Evolutionary conservation across 2,797 vertebrate genomes (phyloP), one percentile per base, ranked within the genome.

Genomic region (Spinus pinus): DNA sequence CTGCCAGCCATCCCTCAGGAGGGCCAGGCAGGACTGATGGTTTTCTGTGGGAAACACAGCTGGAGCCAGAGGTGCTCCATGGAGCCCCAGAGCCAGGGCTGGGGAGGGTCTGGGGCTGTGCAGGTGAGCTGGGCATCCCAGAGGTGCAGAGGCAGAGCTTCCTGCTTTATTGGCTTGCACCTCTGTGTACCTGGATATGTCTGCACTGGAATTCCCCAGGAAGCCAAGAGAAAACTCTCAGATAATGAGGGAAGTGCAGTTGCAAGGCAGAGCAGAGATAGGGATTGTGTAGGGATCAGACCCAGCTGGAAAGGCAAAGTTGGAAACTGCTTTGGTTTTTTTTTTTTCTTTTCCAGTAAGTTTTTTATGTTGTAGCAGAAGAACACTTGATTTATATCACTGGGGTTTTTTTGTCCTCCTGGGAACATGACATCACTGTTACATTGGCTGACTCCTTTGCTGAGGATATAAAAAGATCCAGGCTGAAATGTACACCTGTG

Each of bases 101-200:
- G 58, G 1, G 0, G 6, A 47, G 28, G 14, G 4, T 39, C 19
- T 58, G 60, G 51, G 81, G 64, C 90, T 73, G 33, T 31, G 78
- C 39, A 24, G 62, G 3, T 35, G 44, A 66, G 1, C 46, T 21
- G 56, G 41, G 15, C 33, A 66, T 19, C 37, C 77, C 47, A 28
- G 57, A 74, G 70, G 39, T 8, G 41, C 56, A 56, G 49, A 53
- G 47, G 25, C 81, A 80, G 49, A 82, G 41, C 58, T n/a, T 28
- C 49, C 47, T 57, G 27, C 2, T 31, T 70, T 72, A 10, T 24
- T 80, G 83, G 27, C 77, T 77, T 87, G 78, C 92, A 49, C 33
- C 33, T 3, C 4, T 2, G 31, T 9, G 1, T 42, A 8, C 33
- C 58, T 46, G 54, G 28, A 1, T 30, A 0, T 13, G 17, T 39